These are phyloP conservation scores for Metopolophium dirhodum DNA, from an alignment of 1,140 invertebrate genomes.

Conservation along the genomic window DNA sequence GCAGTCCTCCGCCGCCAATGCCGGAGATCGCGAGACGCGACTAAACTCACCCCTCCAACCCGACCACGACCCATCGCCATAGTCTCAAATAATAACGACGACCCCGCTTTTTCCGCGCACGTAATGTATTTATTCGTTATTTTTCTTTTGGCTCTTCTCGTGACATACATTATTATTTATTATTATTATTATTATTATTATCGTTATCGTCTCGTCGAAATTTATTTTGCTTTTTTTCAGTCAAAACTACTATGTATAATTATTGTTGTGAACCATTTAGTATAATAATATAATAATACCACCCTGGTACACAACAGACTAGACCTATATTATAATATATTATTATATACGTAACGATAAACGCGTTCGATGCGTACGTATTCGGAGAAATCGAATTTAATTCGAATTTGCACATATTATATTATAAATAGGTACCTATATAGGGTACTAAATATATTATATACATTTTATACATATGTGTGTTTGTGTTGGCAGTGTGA, in stretches of 20 bases:
- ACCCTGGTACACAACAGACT: not conserved
- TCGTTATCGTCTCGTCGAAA: not conserved
- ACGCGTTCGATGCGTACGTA: not conserved
- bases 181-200: not conserved
- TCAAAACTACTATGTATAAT: not conserved
- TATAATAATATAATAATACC: not conserved
- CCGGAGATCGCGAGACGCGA: not conserved
- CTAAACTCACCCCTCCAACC: not conserved
- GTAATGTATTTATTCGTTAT: not conserved
- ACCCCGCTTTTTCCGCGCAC: not conserved
- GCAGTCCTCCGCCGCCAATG: not conserved
- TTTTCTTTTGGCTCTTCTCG: not conserved
- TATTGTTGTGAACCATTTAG: not conserved
- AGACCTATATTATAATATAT: not conserved
- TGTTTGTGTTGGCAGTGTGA: not conserved
- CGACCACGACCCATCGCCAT: not conserved
- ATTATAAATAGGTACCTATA: not conserved
- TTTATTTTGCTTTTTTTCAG: not conserved
- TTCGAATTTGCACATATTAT: not conserved
- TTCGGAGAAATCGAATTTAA: slow-evolving; percentile 15
- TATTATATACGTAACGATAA: not conserved
- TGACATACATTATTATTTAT: not conserved
- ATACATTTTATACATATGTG: not conserved
- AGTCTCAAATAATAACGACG: not conserved
- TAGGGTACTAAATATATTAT: not conserved